Conservation (phyloP, 2,888 invertebrate species). For the Molorchus minor region DNA sequence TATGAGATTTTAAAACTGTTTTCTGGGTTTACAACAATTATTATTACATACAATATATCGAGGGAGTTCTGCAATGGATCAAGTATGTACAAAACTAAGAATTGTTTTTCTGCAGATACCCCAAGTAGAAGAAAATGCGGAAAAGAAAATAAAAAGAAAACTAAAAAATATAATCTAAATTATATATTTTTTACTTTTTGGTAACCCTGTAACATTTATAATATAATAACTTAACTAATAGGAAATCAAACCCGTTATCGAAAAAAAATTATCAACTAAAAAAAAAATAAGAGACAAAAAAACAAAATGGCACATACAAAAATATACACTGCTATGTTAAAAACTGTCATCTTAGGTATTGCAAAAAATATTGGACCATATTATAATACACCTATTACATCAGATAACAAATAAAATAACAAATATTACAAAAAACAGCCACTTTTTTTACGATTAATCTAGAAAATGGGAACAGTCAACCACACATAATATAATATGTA, state of each 20-base stretch:
- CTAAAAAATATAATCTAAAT: conserved; percentile 43
- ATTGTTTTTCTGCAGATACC: conserved; percentile 19
- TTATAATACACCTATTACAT: conserved; percentile 35
- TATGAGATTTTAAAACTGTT: no score
- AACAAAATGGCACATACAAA: conserved; percentile 49
- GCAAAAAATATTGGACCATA: conserved; percentile 40
- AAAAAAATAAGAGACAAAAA: conserved; percentile 10
- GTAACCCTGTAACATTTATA: conserved; percentile 56
- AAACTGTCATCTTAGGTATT: conserved; percentile 5
- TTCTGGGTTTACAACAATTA: no score
- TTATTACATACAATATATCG: no score
- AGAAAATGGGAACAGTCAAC: conserved; percentile 50
- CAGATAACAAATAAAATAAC: conserved; percentile 54
- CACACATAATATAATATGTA: conserved; percentile 47
- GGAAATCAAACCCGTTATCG: conserved; percentile 47
- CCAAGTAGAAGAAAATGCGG: conserved; percentile 18
- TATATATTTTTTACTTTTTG: conserved; percentile 46
- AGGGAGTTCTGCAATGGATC: no score
- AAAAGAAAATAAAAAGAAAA: conserved; percentile 25
- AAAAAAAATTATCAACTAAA: conserved; percentile 37
- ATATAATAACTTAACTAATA: conserved; percentile 45
- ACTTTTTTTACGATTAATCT: conserved; percentile 51
- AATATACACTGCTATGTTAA: conserved; percentile 29
- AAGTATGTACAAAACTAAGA: conserved; percentile 39
- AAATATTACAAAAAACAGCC: conserved; percentile 57